Evolutionary conservation across 2,888 invertebrate species (phyloP).

Genomic region (Meganola albula): DNA sequence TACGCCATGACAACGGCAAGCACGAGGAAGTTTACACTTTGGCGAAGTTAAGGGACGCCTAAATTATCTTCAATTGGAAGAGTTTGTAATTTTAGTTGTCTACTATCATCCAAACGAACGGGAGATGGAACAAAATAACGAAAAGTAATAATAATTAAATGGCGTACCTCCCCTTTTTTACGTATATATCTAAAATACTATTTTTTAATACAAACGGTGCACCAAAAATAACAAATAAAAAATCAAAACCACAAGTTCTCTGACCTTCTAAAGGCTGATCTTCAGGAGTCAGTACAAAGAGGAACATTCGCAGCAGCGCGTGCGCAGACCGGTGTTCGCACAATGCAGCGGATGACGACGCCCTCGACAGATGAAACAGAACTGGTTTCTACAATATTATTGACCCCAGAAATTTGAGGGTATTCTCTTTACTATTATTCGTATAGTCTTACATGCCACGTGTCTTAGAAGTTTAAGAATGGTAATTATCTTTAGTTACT

Average conservation of each 20-base stretch:
- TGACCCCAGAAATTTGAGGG: slow-evolving; percentile 49
- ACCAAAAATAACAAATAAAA: not conserved
- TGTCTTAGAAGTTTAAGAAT: slow-evolving; percentile 21
- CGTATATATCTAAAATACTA: too few species aligned
- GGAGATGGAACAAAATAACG: too few species aligned
- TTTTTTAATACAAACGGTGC: too few species aligned
- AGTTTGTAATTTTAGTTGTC: too few species aligned
- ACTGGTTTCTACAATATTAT: slow-evolving; percentile 53
- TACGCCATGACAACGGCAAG: too few species aligned
- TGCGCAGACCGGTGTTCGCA: slow-evolving; percentile 62
- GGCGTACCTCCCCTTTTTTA: too few species aligned
- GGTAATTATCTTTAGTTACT: too few species aligned
- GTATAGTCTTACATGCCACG: slow-evolving; percentile 35
- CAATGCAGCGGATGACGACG: slow-evolving; percentile 74
- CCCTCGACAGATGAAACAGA: slow-evolving; percentile 62
- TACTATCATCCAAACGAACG: too few species aligned
- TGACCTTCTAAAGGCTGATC: slow-evolving; percentile 18
- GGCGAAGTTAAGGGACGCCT: too few species aligned
- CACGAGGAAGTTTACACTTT: too few species aligned
- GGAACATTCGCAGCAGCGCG: slow-evolving; percentile 46
- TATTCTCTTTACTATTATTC: slow-evolving; percentile 28
- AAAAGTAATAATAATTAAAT: too few species aligned
- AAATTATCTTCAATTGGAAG: too few species aligned
- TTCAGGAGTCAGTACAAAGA: slow-evolving; percentile 7
- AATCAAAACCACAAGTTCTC: slow-evolving; percentile 21